Conservation (phyloP, 2,888 invertebrate species). For the Leptura quadrifasciata region DNA sequence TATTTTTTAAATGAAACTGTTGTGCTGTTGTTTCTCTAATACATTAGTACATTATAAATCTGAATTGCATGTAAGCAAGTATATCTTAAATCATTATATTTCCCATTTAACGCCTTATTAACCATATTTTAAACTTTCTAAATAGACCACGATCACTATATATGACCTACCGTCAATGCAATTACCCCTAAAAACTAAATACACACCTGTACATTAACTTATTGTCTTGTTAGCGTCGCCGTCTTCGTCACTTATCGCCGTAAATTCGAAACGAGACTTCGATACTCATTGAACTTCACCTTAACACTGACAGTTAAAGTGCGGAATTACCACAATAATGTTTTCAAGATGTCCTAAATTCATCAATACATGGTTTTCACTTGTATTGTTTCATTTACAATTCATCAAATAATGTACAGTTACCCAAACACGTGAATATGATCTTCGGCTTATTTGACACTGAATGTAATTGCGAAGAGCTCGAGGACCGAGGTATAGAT, state of each 20-base stretch:
- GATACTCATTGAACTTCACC: slow-evolving; percentile 39
- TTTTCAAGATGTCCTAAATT: slow-evolving; percentile 23
- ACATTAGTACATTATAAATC: too few relatives aligned
- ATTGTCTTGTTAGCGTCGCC: neutral
- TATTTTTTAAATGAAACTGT: too few relatives aligned
- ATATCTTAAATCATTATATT: neutral
- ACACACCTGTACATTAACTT: slow-evolving; percentile 10
- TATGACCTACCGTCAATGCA: too few relatives aligned
- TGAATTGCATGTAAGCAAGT: too few relatives aligned
- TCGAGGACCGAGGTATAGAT: neutral
- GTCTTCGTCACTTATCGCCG: neutral
- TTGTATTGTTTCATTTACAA: slow-evolving; percentile 12
- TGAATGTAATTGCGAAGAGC: neutral
- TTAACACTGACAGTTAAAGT: slow-evolving; percentile 43
- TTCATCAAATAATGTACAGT: slow-evolving; percentile 24
- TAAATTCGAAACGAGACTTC: neutral
- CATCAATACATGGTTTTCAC: slow-evolving; percentile 22
- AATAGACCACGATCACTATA: too few relatives aligned
- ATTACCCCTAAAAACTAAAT: neutral
- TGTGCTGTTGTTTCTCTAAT: too few relatives aligned
- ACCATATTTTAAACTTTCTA: too few relatives aligned
- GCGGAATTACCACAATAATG: slow-evolving; percentile 12
- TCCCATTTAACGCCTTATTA: neutral
- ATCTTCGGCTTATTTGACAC: slow-evolving; percentile 27
- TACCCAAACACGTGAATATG: slow-evolving; percentile 19